A percentile compares a stretch with the other conserved stretches of the same genome.
These are phyloP conservation scores for Brachyrhaphis roseni DNA, from an alignment of 2,797 vertebrate species.

Conservation along the genomic window DNA sequence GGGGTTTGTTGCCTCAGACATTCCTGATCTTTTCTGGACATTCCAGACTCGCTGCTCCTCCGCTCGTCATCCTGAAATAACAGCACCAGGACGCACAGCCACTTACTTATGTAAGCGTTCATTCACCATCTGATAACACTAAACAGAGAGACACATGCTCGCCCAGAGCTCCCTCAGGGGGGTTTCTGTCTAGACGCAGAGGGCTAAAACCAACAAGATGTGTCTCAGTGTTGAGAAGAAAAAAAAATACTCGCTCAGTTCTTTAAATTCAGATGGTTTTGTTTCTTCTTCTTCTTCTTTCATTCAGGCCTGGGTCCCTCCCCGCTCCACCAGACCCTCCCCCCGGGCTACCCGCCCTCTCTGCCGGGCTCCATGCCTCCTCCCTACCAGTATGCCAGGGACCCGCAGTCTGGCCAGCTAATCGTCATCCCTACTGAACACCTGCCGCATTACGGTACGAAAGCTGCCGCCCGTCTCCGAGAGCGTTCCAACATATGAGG, in stretches of 20 bases:
- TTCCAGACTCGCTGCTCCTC: slow-evolving; percentile 55
- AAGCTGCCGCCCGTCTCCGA: neutral
- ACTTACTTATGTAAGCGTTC: slow-evolving; percentile 18
- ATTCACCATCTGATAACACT: slow-evolving; percentile 21
- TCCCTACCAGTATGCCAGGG: slow-evolving; percentile 93
- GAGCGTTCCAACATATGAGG: neutral
- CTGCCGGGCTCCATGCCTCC: slow-evolving; percentile 89
- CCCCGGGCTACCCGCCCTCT: slow-evolving; percentile 88
- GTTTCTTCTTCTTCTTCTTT: neutral
- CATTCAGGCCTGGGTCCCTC: slow-evolving; percentile 88
- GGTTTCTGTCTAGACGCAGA: slow-evolving; percentile 69
- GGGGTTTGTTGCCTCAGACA: slow-evolving; percentile 57
- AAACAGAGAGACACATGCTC: slow-evolving; percentile 13
- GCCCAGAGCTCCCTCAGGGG: slow-evolving; percentile 32
- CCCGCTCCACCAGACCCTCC: slow-evolving; percentile 91
- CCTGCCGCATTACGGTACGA: slow-evolving; percentile 93
- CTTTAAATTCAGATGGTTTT: slow-evolving; percentile 1
- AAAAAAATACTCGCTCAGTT: neutral
- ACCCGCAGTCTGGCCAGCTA: slow-evolving; percentile 95
- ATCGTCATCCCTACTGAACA: slow-evolving; percentile 95
- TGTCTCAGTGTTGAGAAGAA: neutral
- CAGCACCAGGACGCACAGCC: slow-evolving; percentile 29
- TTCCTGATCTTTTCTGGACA: slow-evolving; percentile 68
- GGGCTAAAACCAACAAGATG: slow-evolving; percentile 44
- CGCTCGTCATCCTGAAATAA: slow-evolving; percentile 70